phyloP scores from a whole-genome alignment of 2,797 vertebrate genomes.

The Dicrostonyx torquatus region DNA sequence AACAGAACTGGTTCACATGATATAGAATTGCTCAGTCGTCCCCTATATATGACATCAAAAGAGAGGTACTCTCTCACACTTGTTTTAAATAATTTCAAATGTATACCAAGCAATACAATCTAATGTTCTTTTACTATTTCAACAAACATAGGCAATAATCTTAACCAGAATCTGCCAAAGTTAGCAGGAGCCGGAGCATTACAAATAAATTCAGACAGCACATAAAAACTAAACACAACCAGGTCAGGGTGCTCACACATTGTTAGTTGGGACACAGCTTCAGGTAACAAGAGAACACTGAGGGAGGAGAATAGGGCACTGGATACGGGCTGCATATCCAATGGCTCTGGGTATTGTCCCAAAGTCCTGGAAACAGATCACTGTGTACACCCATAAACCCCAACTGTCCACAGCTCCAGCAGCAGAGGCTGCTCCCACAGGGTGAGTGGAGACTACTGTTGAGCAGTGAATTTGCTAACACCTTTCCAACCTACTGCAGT shows the following conservation, averaged over 20 bases:
- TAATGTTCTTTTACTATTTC: conserved; percentile 12
- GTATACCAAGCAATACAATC: background rate
- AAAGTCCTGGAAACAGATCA: background rate
- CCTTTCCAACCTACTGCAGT: background rate
- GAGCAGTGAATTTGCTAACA: background rate
- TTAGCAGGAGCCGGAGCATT: background rate
- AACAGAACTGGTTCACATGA: background rate
- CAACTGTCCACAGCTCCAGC: background rate
- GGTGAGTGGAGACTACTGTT: background rate
- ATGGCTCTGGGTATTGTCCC: background rate
- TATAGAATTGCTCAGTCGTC: background rate
- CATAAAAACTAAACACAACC: conserved; percentile 12
- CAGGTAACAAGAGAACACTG: background rate
- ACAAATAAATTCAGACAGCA: conserved; percentile 48
- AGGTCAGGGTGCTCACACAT: accelerated
- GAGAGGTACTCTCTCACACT: background rate
- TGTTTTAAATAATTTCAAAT: conserved; percentile 24
- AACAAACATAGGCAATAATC: background rate
- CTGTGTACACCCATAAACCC: background rate
- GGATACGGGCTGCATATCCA: background rate
- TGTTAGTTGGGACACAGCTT: background rate
- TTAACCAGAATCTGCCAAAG: conserved; percentile 11
- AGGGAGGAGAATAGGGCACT: background rate
- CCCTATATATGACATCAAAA: background rate
- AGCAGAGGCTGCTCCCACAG: background rate